Conservation (phyloP, 2,888 invertebrate species). For the Epistrophe grossulariae region DNA sequence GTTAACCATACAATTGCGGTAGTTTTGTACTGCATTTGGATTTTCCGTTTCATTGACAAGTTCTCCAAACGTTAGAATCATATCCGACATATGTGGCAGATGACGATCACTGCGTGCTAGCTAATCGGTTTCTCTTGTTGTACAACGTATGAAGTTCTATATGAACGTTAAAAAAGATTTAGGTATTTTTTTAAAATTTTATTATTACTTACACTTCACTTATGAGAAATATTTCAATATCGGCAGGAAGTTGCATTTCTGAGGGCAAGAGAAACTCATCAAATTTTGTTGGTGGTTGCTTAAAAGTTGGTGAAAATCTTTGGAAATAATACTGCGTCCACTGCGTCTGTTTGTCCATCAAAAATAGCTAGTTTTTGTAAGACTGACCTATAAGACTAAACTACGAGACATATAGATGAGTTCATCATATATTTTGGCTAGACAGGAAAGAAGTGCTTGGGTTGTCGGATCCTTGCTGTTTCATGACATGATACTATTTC, state of each 20-base stretch:
- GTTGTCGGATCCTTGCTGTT: too few species aligned
- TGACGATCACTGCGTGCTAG: slow-evolving; percentile 79
- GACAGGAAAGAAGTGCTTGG: too few species aligned
- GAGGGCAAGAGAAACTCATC: slow-evolving; percentile 79
- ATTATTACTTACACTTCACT: slow-evolving; percentile 77
- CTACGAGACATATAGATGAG: too few species aligned
- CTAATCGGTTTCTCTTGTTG: slow-evolving; percentile 80
- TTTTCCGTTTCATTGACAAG: slow-evolving; percentile 78
- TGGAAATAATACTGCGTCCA: slow-evolving; percentile 81
- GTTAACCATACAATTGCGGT: slow-evolving; percentile 79
- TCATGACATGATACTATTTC: too few species aligned
- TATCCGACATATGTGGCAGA: slow-evolving; percentile 79
- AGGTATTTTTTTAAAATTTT: neutral
- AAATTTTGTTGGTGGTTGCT: slow-evolving; percentile 78
- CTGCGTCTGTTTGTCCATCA: too few species aligned
- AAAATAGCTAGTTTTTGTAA: too few species aligned
- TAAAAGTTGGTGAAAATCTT: slow-evolving; percentile 77
- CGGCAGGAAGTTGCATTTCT: slow-evolving; percentile 77
- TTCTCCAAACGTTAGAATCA: slow-evolving; percentile 78
- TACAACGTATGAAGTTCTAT: slow-evolving; percentile 80
- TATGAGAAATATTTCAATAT: slow-evolving; percentile 79
- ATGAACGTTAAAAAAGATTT: too few species aligned
- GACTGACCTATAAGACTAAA: too few species aligned
- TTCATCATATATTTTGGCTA: too few species aligned
- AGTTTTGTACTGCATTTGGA: slow-evolving; percentile 78